phyloP scores from a whole-genome alignment of 1,140 invertebrate species.

The Medauroidea extradentata region DNA sequence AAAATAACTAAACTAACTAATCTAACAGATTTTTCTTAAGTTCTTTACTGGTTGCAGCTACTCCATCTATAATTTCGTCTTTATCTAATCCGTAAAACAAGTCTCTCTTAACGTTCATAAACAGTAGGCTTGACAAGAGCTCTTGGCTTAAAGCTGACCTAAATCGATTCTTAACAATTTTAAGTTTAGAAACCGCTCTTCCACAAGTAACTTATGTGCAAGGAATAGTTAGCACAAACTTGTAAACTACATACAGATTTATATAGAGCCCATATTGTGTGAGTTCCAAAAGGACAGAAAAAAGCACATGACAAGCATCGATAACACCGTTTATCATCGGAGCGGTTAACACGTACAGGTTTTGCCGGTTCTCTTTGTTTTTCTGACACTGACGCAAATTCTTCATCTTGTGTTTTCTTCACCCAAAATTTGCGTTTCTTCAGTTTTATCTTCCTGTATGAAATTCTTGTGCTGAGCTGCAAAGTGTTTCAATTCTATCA shows the following conservation, averaged over 20 bases:
- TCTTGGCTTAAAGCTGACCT: constrained; percentile 15
- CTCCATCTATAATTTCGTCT: no score
- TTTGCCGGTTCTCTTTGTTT: not conserved
- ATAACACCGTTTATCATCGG: constrained; percentile 12
- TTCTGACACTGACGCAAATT: not conserved
- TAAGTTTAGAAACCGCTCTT: constrained; percentile 1
- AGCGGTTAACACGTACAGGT: constrained; percentile 1
- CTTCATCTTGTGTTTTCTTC: not conserved
- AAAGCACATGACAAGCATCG: constrained; percentile 16
- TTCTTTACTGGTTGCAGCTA: no score
- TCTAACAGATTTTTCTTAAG: no score
- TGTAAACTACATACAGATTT: constrained; percentile 15
- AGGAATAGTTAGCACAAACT: constrained; percentile 10
- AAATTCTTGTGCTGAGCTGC: not conserved
- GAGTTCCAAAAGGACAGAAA: constrained; percentile 15
- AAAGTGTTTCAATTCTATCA: constrained; percentile 13
- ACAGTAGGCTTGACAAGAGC: constrained; percentile 13
- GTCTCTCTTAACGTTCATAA: no score
- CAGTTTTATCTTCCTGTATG: not conserved
- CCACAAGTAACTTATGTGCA: not conserved
- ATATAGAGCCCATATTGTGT: constrained; percentile 14
- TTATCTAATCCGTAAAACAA: no score
- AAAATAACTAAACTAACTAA: no score
- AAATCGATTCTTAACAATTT: constrained; percentile 4
- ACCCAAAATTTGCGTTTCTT: not conserved